phyloP scores from a whole-genome alignment of 1,140 invertebrate species.

The Portunus trituberculatus region DNA sequence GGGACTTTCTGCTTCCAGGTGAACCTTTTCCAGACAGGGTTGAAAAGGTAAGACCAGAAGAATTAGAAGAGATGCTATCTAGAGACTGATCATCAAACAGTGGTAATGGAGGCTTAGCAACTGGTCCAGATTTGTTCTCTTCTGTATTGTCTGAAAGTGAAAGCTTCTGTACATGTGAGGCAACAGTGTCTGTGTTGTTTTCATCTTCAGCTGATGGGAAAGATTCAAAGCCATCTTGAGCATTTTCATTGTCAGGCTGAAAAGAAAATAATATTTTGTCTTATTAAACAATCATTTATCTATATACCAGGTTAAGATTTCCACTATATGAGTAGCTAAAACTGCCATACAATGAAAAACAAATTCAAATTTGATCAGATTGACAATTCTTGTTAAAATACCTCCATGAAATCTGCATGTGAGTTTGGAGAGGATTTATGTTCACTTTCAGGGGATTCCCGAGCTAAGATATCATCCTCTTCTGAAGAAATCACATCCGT shows the following conservation, averaged over 20 bases:
- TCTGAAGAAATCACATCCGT: slow-evolving; percentile 77
- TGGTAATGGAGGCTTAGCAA: slow-evolving; percentile 51
- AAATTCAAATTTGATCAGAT: background rate
- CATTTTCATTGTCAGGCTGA: slow-evolving; percentile 72
- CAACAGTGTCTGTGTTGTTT: slow-evolving; percentile 56
- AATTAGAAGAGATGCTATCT: slow-evolving; percentile 77
- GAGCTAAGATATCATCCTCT: slow-evolving; percentile 76
- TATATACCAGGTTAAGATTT: too few species aligned
- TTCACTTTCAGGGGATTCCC: slow-evolving; percentile 62
- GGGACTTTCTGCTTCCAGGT: slow-evolving; percentile 54
- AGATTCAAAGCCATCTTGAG: slow-evolving; percentile 73
- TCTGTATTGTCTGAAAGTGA: slow-evolving; percentile 47
- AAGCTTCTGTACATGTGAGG: slow-evolving; percentile 66
- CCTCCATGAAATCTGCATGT: slow-evolving; percentile 29
- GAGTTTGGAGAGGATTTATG: slow-evolving; percentile 49
- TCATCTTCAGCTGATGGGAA: slow-evolving; percentile 43
- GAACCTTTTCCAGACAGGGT: slow-evolving; percentile 69
- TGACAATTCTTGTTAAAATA: background rate
- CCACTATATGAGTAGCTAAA: background rate
- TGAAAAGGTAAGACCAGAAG: slow-evolving; percentile 75
- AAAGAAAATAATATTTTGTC: background rate
- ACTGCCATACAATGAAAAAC: background rate
- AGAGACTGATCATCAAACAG: slow-evolving; percentile 76
- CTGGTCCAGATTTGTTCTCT: slow-evolving; percentile 33
- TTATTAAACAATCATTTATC: too few species aligned